phyloP scores from a whole-genome alignment of 2,113 vertebrate genomes.

The Ranitomeya variabilis region DNA sequence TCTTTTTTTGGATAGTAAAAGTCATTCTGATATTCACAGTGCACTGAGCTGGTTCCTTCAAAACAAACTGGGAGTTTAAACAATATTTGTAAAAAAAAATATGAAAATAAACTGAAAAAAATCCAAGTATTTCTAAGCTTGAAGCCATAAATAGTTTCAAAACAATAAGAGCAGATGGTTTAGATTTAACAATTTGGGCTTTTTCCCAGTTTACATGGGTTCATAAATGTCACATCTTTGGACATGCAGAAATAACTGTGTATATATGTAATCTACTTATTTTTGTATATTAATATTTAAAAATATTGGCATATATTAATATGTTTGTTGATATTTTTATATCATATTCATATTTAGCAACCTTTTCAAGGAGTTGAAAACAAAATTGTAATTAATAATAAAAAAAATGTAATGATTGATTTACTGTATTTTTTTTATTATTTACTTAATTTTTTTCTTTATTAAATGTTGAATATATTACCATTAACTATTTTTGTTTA shows the following conservation, averaged over 20 bases:
- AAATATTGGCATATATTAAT: too few relatives aligned
- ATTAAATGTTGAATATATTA: too few relatives aligned
- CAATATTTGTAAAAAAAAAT: conserved; percentile 25
- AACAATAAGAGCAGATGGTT: conserved; percentile 21
- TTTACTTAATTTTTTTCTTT: too few relatives aligned
- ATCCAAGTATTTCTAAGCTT: conserved; percentile 31
- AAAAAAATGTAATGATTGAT: not conserved
- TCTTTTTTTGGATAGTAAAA: not conserved
- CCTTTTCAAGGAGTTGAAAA: not conserved
- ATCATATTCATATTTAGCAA: conserved; percentile 1
- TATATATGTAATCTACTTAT: not conserved
- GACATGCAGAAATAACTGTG: not conserved
- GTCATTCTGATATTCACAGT: not conserved
- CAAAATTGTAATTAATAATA: not conserved
- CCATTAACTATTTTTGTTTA: too few relatives aligned
- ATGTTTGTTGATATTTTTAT: too few relatives aligned
- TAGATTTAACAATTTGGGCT: conserved; percentile 15
- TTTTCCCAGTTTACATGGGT: conserved; percentile 6
- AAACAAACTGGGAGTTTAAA: conserved; percentile 2
- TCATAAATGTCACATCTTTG: not conserved
- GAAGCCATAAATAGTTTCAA: conserved; percentile 27
- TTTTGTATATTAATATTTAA: not conserved
- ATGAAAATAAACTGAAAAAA: conserved; percentile 21
- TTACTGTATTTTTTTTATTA: too few relatives aligned
- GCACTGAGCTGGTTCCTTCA: not conserved